Conservation (phyloP, 2,888 invertebrate species). For the Augochlorella aurata region DNA sequence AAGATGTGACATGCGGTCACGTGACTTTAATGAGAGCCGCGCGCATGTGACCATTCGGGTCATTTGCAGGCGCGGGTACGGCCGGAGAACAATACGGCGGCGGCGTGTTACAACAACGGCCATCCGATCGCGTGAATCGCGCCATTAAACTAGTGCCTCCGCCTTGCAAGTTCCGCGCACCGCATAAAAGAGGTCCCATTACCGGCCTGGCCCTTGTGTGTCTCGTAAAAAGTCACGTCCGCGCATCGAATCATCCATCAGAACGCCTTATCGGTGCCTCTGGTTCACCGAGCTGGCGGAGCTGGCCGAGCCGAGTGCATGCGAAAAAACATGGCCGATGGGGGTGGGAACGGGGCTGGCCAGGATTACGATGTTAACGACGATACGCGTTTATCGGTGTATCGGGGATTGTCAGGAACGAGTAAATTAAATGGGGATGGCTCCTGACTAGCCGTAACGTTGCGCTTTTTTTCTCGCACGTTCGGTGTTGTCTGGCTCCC, state of each 20-base stretch:
- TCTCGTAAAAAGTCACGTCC: constrained; percentile 50
- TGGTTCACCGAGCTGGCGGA: constrained; percentile 16
- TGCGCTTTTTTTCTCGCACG: background rate
- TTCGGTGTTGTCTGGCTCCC: background rate
- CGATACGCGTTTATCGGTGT: constrained; percentile 31
- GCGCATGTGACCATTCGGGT: constrained; percentile 53
- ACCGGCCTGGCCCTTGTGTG: constrained; percentile 34
- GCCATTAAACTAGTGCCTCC: constrained; percentile 56
- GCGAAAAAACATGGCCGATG: background rate
- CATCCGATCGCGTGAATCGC: constrained; percentile 65
- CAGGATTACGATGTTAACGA: constrained; percentile 35
- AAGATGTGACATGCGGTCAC: constrained; percentile 79
- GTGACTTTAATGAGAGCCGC: constrained; percentile 70
- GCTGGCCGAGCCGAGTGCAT: background rate
- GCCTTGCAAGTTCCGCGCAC: constrained; percentile 33
- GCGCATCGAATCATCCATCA: constrained; percentile 56
- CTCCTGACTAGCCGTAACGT: background rate
- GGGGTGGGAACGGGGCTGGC: background rate
- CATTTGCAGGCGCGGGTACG: constrained; percentile 50
- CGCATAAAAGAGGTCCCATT: constrained; percentile 52
- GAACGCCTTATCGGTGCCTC: constrained; percentile 38
- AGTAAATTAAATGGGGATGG: constrained; percentile 37
- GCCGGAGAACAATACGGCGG: constrained; percentile 48
- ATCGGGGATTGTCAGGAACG: constrained; percentile 19
- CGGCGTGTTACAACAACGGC: constrained; percentile 37